Evolutionary conservation across 2,888 invertebrate genomes (phyloP).

Genomic region (Drymonia ruficornis): DNA sequence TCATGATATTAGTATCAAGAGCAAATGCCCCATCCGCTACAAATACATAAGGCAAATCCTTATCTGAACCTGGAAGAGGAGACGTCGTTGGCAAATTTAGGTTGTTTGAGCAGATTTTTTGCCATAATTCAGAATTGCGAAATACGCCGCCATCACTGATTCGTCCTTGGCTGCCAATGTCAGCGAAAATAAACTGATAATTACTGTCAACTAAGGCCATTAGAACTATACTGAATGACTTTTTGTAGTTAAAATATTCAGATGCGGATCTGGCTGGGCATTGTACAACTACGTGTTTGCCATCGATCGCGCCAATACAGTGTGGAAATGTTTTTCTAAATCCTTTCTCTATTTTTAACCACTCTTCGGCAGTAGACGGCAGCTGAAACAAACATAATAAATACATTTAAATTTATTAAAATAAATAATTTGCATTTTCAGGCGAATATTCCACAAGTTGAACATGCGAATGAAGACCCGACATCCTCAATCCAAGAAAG

Average conservation of each 20-base stretch:
- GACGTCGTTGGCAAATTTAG: neutral
- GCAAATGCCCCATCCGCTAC: neutral
- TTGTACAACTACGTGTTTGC: conserved; percentile 39
- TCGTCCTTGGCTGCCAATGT: conserved; percentile 24
- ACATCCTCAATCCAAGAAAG: too few species aligned
- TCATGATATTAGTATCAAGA: neutral
- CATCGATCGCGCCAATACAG: conserved; percentile 35
- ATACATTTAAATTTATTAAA: conserved; percentile 16
- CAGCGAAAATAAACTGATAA: conserved; percentile 35
- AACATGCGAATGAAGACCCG: too few species aligned
- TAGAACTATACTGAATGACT: conserved; percentile 30
- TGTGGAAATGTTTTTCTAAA: conserved; percentile 23
- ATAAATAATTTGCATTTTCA: neutral
- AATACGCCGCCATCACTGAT: conserved; percentile 7
- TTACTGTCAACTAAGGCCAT: conserved; percentile 43
- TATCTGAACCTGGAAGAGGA: neutral
- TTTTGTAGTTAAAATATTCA: conserved; percentile 38
- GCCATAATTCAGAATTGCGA: neutral
- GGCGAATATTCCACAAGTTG: too few species aligned
- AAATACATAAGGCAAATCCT: neutral
- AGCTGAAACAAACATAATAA: conserved; percentile 26
- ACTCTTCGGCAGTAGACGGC: conserved; percentile 19
- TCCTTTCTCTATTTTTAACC: conserved; percentile 17
- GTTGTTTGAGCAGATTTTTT: neutral
- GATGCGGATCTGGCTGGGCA: conserved; percentile 26